A percentile compares a stretch with the other conserved stretches of the same genome.
phyloP scores from a whole-genome alignment of 1,140 invertebrate species.

The Drosophila obscura region DNA sequence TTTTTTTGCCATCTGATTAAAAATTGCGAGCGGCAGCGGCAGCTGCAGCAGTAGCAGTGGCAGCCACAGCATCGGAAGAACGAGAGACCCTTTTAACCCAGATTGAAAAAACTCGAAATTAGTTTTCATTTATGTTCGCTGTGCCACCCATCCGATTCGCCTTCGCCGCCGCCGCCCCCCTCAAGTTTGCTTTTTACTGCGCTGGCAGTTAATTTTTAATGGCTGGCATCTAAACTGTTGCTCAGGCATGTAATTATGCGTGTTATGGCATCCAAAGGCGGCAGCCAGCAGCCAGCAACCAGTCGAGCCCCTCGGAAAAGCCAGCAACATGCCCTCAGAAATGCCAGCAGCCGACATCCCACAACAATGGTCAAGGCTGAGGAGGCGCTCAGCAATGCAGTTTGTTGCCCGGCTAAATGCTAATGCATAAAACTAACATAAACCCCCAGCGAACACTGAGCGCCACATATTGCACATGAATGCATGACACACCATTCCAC shows the following conservation, averaged over 20 bases:
- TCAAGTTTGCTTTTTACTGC: slow-evolving; percentile 49
- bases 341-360: slow-evolving; percentile 12
- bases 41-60: slow-evolving; percentile 18
- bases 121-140: slow-evolving; percentile 77
- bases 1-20: slow-evolving; percentile 66
- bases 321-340: not conserved
- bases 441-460: not conserved
- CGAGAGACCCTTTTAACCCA: slow-evolving; percentile 75
- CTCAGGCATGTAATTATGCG: slow-evolving; percentile 75
- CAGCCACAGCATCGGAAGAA: slow-evolving; percentile 6
- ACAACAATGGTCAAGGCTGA: slow-evolving; percentile 52
- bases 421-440: slow-evolving; percentile 59
- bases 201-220: slow-evolving; percentile 79
- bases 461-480: slow-evolving; percentile 13
- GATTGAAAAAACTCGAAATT: slow-evolving; percentile 81
- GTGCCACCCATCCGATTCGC: slow-evolving; percentile 8
- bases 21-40: slow-evolving; percentile 56
- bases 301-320: not conserved
- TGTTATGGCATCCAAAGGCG: slow-evolving; percentile 58
- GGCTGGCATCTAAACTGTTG: slow-evolving; percentile 71
- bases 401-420: slow-evolving; percentile 58
- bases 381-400: slow-evolving; percentile 39
- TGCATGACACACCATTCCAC: slow-evolving; percentile 7
- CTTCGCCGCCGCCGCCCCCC: not conserved
- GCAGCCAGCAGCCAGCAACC: slow-evolving; percentile 16